phyloP scores from a whole-genome alignment of 2,888 invertebrate species.

The Diadegma fenestrale region DNA sequence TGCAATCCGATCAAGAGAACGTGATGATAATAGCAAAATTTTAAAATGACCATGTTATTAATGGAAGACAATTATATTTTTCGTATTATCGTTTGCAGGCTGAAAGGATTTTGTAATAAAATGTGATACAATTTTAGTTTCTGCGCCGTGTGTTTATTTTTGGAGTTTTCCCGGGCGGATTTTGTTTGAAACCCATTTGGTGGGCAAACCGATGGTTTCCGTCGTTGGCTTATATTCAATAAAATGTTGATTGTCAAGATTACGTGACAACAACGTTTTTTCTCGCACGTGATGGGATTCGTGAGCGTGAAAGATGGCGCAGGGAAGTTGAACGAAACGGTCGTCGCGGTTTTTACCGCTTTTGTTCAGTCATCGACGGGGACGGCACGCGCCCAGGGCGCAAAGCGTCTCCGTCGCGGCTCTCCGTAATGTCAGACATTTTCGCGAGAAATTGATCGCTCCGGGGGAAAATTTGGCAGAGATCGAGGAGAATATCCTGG shows the following conservation, averaged over 20 bases:
- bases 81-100: no score
- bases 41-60: no score
- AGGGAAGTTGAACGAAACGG: background rate
- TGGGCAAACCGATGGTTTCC: no score
- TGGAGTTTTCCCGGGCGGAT: no score
- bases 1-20: no score
- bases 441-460: slow-evolving; percentile 77
- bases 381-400: slow-evolving; percentile 81
- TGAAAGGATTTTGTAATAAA: no score
- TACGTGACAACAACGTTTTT: background rate
- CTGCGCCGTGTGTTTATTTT: no score
- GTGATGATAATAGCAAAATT: no score
- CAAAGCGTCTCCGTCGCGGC: slow-evolving; percentile 73
- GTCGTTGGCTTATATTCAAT: no score
- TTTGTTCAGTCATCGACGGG: slow-evolving; percentile 56
- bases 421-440: slow-evolving; percentile 77
- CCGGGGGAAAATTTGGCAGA: slow-evolving; percentile 51
- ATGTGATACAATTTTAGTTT: no score
- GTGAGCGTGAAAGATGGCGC: background rate
- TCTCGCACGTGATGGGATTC: background rate
- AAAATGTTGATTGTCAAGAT: background rate
- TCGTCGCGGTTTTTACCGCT: slow-evolving; percentile 8
- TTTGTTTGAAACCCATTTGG: no score
- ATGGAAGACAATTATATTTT: no score
- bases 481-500: slow-evolving; percentile 16